Conservation (phyloP, 2,113 vertebrate species). For the Eulemur macaco region DNA sequence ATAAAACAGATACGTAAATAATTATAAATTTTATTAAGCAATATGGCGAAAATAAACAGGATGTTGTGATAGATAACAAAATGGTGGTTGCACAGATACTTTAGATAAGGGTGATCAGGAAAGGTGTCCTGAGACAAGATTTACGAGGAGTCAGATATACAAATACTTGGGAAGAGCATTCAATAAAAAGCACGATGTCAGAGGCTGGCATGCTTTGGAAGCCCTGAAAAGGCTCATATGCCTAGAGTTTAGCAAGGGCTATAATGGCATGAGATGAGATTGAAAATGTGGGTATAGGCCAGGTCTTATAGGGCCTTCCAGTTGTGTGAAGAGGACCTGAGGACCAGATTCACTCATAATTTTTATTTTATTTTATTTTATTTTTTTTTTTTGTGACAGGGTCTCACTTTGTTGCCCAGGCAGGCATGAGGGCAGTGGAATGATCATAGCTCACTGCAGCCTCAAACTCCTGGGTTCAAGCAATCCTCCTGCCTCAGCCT, state of each 20-base stretch:
- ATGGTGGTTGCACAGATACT: background rate
- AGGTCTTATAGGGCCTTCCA: background rate
- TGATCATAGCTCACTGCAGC: background rate
- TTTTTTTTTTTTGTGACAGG: background rate
- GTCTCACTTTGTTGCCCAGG: background rate
- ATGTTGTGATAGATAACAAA: background rate
- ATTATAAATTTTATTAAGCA: background rate
- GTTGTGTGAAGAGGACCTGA: background rate
- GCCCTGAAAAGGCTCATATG: background rate
- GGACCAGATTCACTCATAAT: background rate
- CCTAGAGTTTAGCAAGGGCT: background rate
- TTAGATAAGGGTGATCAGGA: background rate
- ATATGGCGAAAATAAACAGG: background rate
- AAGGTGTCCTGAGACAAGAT: background rate
- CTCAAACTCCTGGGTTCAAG: background rate
- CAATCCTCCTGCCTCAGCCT: background rate
- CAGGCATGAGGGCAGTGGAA: background rate
- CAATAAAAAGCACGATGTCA: fast-evolving
- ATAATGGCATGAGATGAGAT: background rate
- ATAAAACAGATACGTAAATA: background rate
- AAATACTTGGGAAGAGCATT: background rate
- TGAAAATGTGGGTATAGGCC: background rate
- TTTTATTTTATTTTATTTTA: background rate
- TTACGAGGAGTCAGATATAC: background rate
- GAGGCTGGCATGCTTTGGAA: background rate